A percentile compares a stretch with the other conserved stretches of the same genome.
These are phyloP conservation scores for Cryptus viduatorius DNA, from an alignment of 2,888 invertebrate genomes.

Conservation along the genomic window DNA sequence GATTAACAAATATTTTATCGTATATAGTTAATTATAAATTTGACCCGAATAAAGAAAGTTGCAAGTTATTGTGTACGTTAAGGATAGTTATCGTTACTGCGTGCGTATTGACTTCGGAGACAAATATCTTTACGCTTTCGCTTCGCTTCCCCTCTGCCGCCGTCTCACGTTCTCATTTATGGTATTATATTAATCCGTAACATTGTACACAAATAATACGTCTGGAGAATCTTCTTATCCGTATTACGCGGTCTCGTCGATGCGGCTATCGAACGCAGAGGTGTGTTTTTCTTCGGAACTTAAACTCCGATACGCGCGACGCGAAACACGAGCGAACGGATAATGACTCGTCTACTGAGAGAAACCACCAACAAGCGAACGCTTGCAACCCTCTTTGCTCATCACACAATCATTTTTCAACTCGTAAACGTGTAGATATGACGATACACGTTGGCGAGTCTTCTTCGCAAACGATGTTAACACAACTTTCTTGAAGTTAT, in stretches of 20 bases:
- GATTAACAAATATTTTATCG: slow-evolving; percentile 3
- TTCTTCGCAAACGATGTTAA: too few species aligned
- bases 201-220: slow-evolving; percentile 5
- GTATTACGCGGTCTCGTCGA: neutral
- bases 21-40: slow-evolving; percentile 24
- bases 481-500: too few species aligned
- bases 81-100: neutral
- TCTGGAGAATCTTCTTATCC: neutral
- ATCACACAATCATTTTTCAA: slow-evolving; percentile 14
- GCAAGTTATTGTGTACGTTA: neutral
- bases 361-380: slow-evolving; percentile 3
- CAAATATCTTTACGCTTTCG: neutral
- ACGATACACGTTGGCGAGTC: too few species aligned
- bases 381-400: slow-evolving; percentile 36
- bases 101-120: neutral
- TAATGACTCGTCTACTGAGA: neutral
- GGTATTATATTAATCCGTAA: slow-evolving; percentile 17
- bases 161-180: neutral
- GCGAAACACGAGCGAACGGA: slow-evolving; percentile 21
- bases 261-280: neutral
- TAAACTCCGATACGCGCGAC: slow-evolving; percentile 6
- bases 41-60: slow-evolving; percentile 28
- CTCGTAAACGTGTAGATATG: neutral
- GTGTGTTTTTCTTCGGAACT: neutral
- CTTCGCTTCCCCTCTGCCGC: neutral